Evolutionary conservation across 2,797 vertebrate genomes (phyloP), one percentile per base, ranked within the genome.

Genomic region (Sebastes oblongus): DNA sequence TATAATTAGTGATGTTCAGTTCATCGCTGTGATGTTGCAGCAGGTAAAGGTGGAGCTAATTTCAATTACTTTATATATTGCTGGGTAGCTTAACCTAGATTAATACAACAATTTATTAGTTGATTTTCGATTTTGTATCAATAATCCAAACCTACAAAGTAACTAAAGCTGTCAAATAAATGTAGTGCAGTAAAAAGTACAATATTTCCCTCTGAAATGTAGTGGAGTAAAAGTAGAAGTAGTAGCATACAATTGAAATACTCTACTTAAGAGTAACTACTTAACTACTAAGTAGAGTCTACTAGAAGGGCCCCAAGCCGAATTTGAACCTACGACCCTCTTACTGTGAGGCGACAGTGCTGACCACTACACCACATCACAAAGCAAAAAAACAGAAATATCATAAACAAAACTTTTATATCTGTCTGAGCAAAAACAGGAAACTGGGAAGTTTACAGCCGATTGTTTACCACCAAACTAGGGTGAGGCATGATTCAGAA

Each of bases 391-490:
- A 18, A 46, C 16, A 8, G 29, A 1, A 39, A 3, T 42, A 46
- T 3, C 42, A 46, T 0, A 46, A 46, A 6, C 7, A 46, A 18
- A 46, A 46, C 1, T 46, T 46, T 0, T 46, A 18, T 46, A 46
- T 3, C 42, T 46, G 42, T 46, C 42, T 46, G 42, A 46, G 42
- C 16, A 46, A 46, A 46, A 46, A 46, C 42, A 46, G 42, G n/a
- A 20, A 10, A 5, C 24, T 46, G 56, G 9, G 55, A 56, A 6
- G 5, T 66, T 75, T 54, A 18, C 8, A 66, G 27, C n/a, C 2
- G 54, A 72, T 76, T 84, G 56, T 46, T 39, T 7, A 55, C 7
- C 8, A n/a, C n/a, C 22, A 34, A 27, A 20, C 56, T 29, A 29
- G 4, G 27, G 1, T 30, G 5, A 60, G 20, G 2, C 34, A 10